These are phyloP conservation scores for Dipodomys ordii DNA, from an alignment of 2,113 vertebrate genomes.

Conservation along the genomic window DNA sequence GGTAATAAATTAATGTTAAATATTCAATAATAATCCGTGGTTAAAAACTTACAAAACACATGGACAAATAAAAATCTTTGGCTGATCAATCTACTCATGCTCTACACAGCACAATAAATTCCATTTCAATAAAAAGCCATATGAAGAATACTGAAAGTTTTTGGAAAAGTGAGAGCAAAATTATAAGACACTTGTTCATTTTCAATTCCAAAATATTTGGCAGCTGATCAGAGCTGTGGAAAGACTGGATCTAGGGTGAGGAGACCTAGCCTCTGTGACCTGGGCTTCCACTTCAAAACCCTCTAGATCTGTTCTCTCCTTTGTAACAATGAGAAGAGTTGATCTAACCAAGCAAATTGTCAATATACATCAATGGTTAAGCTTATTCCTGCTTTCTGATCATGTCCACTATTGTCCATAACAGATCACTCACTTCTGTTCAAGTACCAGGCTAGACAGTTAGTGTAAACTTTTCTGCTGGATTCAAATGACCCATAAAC, in stretches of 20 bases:
- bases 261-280: neutral
- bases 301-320: neutral
- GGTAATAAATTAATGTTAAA: slow-evolving; percentile 87
- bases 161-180: neutral
- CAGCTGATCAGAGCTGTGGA: neutral
- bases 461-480: slow-evolving; percentile 21
- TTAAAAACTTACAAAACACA: slow-evolving; percentile 63
- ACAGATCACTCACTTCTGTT: neutral
- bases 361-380: neutral
- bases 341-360: neutral
- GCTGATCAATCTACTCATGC: slow-evolving; percentile 80
- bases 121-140: neutral
- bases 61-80: slow-evolving; percentile 85
- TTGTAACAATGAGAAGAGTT: neutral
- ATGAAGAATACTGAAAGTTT: neutral
- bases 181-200: neutral
- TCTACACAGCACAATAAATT: slow-evolving; percentile 59
- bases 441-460: neutral
- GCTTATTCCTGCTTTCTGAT: slow-evolving; percentile 7
- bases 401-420: slow-evolving; percentile 1
- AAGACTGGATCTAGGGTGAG: neutral
- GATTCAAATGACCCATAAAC: neutral
- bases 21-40: slow-evolving; percentile 66
- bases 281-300: neutral
- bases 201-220: neutral